Base-by-base conservation (phyloP, 2,113 vertebrate genomes). In the Phainopepla nitens region DNA sequence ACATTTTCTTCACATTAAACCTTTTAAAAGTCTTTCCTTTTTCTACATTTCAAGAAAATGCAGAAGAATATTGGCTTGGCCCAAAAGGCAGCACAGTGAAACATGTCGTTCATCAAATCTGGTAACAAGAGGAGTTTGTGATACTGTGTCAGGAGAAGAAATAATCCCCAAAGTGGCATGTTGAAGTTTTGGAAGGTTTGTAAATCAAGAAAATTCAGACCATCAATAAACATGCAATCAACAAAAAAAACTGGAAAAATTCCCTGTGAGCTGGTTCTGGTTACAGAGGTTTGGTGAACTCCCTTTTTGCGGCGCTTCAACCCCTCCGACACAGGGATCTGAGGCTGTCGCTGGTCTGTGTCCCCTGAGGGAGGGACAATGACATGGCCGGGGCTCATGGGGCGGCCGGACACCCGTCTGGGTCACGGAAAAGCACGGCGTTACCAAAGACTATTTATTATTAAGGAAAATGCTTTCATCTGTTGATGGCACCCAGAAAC, bases 401-500 rank as follows among this genome's bases (percentile, higher is more conserved):
- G 54, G 89, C 0, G 68, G 89, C 64, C 39, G 50, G 87, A 96
- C 96, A 70, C 62, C 3, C 68, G 21, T 35, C 47, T 53, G 27
- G 73, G 21, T 33, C 82, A 65, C 25, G 66, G 61, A 95, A 93
- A 93, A 68, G 78, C 13, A 2, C 19, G 3, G 69, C 31, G 12
- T 47, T 87, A 85, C 73, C 64, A 21, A 61, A 93, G 66, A 10
- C 24, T 90, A 84, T 93, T 91, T 89, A 87, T 95, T 86, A 76
- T 92, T 90, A 90, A 92, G n/a, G 65, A 76, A 73, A 89, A 85
- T 22, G 44, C 66, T 96, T 97, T 95, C 78, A 80, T 94, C 79
- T 94, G 5, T 35, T 82, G 94, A 87, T 93, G 78, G 80, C 80
- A 93, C 92, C 82, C 76, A 87, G 92, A 93, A 97, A 91, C 88